Percentiles rank a stretch among this genome's conserved stretches.
Evolutionary conservation across 2,113 vertebrate species (phyloP).

Genomic region (Egretta garzetta): DNA sequence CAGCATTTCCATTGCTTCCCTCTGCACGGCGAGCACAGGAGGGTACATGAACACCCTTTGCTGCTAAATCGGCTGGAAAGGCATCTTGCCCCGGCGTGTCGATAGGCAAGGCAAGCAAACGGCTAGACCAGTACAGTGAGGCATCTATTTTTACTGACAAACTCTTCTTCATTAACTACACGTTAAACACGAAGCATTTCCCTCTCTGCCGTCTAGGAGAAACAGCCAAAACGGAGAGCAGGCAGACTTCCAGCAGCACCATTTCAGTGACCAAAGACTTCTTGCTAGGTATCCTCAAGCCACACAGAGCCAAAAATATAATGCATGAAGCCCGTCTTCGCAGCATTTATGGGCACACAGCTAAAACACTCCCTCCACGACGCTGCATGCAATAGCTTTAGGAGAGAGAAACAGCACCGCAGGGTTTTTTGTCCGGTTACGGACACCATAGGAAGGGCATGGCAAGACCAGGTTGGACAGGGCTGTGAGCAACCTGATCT

Average conservation of each 20-base stretch:
- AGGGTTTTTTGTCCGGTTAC: neutral
- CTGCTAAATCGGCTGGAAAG: neutral
- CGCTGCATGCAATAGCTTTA: fast-evolving
- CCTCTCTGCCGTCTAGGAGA: neutral
- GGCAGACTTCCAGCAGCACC: neutral
- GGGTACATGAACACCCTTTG: neutral
- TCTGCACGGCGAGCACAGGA: fast-evolving
- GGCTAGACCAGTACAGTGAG: neutral
- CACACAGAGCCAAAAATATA: neutral
- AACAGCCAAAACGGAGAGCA: neutral
- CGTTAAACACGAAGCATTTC: neutral
- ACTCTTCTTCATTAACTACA: neutral
- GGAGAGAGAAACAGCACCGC: neutral
- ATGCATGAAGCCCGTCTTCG: fast-evolving
- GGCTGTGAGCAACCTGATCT: too few relatives aligned
- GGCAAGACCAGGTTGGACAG: neutral
- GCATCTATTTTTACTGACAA: neutral
- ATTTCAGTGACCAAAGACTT: neutral
- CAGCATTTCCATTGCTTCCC: fast-evolving
- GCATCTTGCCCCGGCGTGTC: neutral
- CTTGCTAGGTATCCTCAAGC: neutral
- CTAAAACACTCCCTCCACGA: neutral
- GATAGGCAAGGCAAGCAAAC: fast-evolving
- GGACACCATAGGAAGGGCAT: neutral
- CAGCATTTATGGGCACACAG: neutral